Conservation (phyloP, 2,888 invertebrate species). For the Taenaris catops region DNA sequence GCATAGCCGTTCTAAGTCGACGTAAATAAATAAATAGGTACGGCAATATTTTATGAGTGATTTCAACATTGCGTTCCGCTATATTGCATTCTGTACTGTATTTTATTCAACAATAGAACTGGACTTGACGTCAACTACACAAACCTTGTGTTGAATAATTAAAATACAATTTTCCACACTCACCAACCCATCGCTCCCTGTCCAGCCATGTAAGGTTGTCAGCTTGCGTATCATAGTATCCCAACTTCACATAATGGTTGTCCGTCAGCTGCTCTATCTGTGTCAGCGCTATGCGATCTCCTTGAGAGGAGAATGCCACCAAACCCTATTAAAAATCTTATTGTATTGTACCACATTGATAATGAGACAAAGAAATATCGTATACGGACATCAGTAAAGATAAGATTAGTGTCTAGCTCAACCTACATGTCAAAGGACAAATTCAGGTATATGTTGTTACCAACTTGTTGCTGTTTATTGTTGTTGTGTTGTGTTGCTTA, state of each 20-base stretch:
- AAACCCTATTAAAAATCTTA: slow-evolving; percentile 85
- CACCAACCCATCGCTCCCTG: slow-evolving; percentile 94
- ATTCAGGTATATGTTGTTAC: too few species aligned
- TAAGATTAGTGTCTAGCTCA: too few species aligned
- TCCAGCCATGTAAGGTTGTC: slow-evolving; percentile 97
- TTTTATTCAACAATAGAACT: not conserved
- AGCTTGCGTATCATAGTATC: slow-evolving; percentile 97
- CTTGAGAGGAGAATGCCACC: slow-evolving; percentile 98
- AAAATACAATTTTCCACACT: slow-evolving; percentile 34
- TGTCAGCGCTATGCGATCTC: slow-evolving; percentile 98
- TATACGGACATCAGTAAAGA: too few species aligned
- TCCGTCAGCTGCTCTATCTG: slow-evolving; percentile 98
- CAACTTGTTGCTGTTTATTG: too few species aligned
- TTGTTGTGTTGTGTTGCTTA: too few species aligned
- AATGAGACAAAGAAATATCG: too few species aligned
- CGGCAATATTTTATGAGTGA: slow-evolving; percentile 1
- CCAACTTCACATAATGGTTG: slow-evolving; percentile 95
- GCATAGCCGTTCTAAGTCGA: too few species aligned
- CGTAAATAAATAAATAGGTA: too few species aligned
- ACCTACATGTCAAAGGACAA: too few species aligned
- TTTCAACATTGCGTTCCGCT: not conserved
- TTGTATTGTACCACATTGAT: slow-evolving; percentile 4
- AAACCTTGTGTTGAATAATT: too few species aligned
- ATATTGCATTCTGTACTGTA: slow-evolving; percentile 1
- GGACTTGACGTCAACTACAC: too few species aligned